Percentiles rank a stretch among this genome's conserved stretches.
Evolutionary conservation across 2,797 vertebrate species (phyloP).

Genomic region (Lindbergichthys nudifrons): DNA sequence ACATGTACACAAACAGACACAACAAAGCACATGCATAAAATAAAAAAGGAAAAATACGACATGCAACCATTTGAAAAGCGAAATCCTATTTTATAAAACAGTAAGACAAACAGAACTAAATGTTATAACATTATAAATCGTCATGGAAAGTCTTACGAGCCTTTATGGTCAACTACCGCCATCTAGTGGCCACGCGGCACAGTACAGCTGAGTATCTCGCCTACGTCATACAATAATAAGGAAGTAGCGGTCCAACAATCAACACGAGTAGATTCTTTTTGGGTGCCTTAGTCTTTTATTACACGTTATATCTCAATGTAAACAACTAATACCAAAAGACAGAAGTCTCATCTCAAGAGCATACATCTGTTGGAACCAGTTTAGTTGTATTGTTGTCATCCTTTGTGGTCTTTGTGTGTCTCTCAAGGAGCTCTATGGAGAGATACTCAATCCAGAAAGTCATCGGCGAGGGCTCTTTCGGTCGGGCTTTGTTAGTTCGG

Average conservation of each 20-base stretch:
- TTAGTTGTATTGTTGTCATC: neutral
- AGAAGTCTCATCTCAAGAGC: fast-evolving
- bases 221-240: conserved; percentile 77
- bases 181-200: conserved; percentile 49
- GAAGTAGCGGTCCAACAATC: conserved; percentile 59
- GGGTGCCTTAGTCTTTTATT: neutral
- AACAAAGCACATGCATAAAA: neutral
- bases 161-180: conserved; percentile 46
- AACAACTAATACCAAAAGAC: neutral
- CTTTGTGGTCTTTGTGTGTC: neutral
- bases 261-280: neutral
- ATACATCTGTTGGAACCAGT: neutral
- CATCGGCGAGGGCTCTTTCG: conserved; percentile 92
- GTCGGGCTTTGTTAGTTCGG: conserved; percentile 87
- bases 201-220: neutral
- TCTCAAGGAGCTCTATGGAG: conserved; percentile 82
- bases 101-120: neutral
- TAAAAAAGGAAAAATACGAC: neutral
- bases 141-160: neutral
- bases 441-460: conserved; percentile 83
- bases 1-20: neutral
- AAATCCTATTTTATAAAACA: neutral
- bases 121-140: neutral
- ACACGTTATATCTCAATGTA: neutral
- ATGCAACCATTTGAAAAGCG: neutral